Percentiles rank a stretch among this genome's conserved stretches.
Conservation (phyloP, 2,888 invertebrate species). For the Chaitophorus viminalis region DNA sequence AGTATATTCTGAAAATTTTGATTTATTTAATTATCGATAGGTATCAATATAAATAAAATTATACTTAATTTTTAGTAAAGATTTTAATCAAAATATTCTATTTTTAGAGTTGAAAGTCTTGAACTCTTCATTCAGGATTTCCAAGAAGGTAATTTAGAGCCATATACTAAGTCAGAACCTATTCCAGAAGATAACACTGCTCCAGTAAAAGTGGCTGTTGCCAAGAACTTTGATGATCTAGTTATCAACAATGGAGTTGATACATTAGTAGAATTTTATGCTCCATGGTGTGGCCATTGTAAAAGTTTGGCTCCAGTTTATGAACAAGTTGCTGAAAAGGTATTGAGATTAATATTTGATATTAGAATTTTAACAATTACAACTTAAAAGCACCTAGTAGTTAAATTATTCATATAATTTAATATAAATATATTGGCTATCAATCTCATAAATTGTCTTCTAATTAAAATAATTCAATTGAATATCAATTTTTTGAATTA, state of each 20-base stretch:
- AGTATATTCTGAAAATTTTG: no score
- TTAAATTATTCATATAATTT: no score
- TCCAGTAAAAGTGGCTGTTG: slow-evolving; percentile 90
- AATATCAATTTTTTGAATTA: no score
- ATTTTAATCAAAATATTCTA: slow-evolving; percentile 2
- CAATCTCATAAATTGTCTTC: no score
- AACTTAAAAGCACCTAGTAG: no score
- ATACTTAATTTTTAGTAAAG: no score
- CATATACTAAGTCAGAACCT: slow-evolving; percentile 94
- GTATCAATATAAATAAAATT: no score
- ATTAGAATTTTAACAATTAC: no score
- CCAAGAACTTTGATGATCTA: slow-evolving; percentile 95
- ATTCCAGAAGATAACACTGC: slow-evolving; percentile 87
- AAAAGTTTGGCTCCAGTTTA: slow-evolving; percentile 93
- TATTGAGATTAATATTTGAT: slow-evolving; percentile 66
- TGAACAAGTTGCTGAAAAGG: slow-evolving; percentile 91
- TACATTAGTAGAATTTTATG: slow-evolving; percentile 97
- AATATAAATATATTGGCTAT: no score
- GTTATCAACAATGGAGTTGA: slow-evolving; percentile 92
- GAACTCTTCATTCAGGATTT: slow-evolving; percentile 86
- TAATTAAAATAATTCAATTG: no score
- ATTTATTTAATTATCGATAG: no score
- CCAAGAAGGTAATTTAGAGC: slow-evolving; percentile 82
- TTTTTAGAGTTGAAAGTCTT: slow-evolving; percentile 81
- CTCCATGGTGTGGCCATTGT: slow-evolving; percentile 99